Percentiles rank a stretch among this genome's conserved stretches.
Evolutionary conservation across 2,888 invertebrate species (phyloP).

Genomic region (Crepidodera aurea): DNA sequence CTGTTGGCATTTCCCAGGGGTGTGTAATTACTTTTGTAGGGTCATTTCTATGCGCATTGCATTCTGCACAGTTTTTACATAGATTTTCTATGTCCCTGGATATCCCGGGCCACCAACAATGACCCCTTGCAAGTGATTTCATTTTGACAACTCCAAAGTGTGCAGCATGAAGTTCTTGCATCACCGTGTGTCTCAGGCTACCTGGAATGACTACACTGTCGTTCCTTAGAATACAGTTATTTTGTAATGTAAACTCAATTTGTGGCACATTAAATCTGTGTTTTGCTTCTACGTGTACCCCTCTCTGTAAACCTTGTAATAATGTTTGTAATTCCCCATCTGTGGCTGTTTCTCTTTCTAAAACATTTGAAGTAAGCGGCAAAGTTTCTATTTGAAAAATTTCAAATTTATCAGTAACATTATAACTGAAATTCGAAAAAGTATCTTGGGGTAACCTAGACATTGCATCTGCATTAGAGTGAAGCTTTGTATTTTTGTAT

Average conservation of each 20-base stretch:
- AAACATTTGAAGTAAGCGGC: neutral
- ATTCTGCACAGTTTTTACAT: conserved; percentile 22
- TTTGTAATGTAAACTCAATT: conserved; percentile 25
- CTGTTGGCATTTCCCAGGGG: conserved; percentile 53
- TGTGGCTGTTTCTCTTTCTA: neutral
- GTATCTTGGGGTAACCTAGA: conserved; percentile 20
- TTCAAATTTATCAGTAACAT: conserved; percentile 27
- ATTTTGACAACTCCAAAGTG: conserved; percentile 22
- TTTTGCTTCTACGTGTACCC: neutral
- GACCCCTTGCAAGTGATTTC: conserved; percentile 8
- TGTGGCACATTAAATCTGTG: neutral
- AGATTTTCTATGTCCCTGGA: conserved; percentile 19
- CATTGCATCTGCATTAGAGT: conserved; percentile 20
- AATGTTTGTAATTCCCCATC: too few relatives aligned
- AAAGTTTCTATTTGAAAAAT: conserved; percentile 27
- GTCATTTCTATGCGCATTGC: conserved; percentile 20
- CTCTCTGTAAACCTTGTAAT: neutral
- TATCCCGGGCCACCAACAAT: conserved; percentile 23
- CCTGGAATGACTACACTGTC: conserved; percentile 21
- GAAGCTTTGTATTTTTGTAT: neutral
- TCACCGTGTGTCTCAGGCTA: neutral
- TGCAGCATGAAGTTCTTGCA: conserved; percentile 25
- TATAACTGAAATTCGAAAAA: neutral
- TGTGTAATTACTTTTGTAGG: conserved; percentile 45
- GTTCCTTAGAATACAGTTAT: conserved; percentile 13